phyloP scores from a whole-genome alignment of 2,888 invertebrate genomes.

The Coelinius sp. region DNA sequence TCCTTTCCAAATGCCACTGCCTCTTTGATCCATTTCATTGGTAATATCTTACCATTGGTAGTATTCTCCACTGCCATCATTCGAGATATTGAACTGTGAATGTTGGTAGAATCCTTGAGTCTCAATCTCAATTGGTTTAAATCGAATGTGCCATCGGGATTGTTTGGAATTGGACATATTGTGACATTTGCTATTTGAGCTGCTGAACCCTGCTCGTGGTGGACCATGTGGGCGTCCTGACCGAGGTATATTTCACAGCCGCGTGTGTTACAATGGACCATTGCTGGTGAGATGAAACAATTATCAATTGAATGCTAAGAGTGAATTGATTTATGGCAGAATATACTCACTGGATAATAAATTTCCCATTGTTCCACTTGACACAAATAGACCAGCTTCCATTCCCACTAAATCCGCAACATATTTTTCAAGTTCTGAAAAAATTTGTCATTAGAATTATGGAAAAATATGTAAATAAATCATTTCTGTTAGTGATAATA shows the following conservation, averaged over 20 bases:
- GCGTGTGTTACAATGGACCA: constrained; percentile 90
- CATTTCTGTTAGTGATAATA: background rate
- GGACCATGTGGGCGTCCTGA: constrained; percentile 84
- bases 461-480: too few relatives aligned
- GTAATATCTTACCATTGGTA: constrained; percentile 89
- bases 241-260: constrained; percentile 92
- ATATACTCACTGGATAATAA: constrained; percentile 83
- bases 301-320: constrained; percentile 62
- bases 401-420: constrained; percentile 86
- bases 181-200: constrained; percentile 85
- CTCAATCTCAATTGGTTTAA: constrained; percentile 78
- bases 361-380: constrained; percentile 96
- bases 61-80: constrained; percentile 93
- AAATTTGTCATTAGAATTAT: background rate
- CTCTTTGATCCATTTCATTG: constrained; percentile 84
- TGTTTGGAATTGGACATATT: constrained; percentile 80
- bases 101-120: constrained; percentile 77
- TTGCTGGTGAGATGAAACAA: constrained; percentile 73
- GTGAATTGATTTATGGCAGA: background rate
- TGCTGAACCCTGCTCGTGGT: constrained; percentile 91
- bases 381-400: constrained; percentile 90
- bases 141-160: constrained; percentile 89
- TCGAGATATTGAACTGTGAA: constrained; percentile 85
- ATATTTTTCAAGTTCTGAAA: constrained; percentile 78
- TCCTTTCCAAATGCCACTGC: constrained; percentile 77